Conservation (phyloP, 1,140 invertebrate genomes). For the Mycetomoellerius zeteki region DNA sequence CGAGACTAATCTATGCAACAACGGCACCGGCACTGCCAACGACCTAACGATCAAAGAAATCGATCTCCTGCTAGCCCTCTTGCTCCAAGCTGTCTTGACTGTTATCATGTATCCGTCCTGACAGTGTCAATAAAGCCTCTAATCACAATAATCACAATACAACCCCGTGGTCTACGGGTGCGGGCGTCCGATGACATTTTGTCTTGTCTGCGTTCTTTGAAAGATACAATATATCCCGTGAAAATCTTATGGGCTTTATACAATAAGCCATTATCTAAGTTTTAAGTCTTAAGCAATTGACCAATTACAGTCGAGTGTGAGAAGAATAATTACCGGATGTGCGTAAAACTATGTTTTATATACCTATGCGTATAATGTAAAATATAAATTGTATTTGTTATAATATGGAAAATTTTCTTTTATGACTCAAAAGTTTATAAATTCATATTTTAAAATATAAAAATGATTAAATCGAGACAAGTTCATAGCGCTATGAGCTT, state of each 20-base stretch:
- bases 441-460: background rate
- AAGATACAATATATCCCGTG: background rate
- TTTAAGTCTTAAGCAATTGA: too few relatives aligned
- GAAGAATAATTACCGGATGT: too few relatives aligned
- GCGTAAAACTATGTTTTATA: background rate
- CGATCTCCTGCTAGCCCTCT: conserved; percentile 82
- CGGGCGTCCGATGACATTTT: background rate
- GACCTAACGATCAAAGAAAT: conserved; percentile 79
- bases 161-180: too few relatives aligned
- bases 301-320: too few relatives aligned
- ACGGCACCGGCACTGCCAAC: conserved; percentile 87
- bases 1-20: conserved; percentile 92
- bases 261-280: too few relatives aligned
- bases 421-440: background rate
- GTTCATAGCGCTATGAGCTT: too few relatives aligned
- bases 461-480: background rate
- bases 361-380: background rate
- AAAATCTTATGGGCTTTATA: background rate
- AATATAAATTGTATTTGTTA: background rate
- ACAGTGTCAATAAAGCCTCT: conserved; percentile 72
- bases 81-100: conserved; percentile 82
- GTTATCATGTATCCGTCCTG: conserved; percentile 83
- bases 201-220: background rate
- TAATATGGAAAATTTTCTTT: too few relatives aligned
- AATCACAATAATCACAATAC: conserved; percentile 19